These are phyloP conservation scores for Sphaerophoria taeniata DNA, from an alignment of 2,888 invertebrate genomes.

Conservation along the genomic window DNA sequence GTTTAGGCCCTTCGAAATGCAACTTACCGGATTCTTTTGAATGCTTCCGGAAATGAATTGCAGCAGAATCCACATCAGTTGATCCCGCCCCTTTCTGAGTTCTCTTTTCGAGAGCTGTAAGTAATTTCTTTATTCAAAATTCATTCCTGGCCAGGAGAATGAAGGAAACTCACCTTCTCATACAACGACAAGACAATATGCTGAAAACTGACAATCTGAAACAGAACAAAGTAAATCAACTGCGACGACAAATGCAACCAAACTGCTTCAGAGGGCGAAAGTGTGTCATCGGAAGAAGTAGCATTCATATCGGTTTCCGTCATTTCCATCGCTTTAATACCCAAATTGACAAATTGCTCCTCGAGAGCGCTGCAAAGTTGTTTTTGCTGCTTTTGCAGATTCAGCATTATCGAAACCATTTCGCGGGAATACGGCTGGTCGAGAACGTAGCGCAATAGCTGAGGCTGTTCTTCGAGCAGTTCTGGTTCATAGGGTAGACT, in stretches of 20 bases:
- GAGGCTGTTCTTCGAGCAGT: slow-evolving; percentile 93
- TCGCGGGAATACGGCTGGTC: slow-evolving; percentile 98
- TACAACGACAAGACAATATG: slow-evolving; percentile 95
- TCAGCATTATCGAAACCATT: slow-evolving; percentile 97
- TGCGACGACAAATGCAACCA: slow-evolving; percentile 98
- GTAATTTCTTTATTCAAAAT: neutral
- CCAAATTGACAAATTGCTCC: slow-evolving; percentile 95
- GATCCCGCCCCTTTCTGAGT: slow-evolving; percentile 95
- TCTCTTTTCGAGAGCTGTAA: slow-evolving; percentile 88
- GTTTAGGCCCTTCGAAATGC: slow-evolving; percentile 24
- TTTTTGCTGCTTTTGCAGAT: slow-evolving; percentile 95
- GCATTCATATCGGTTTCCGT: slow-evolving; percentile 88
- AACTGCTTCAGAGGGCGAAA: slow-evolving; percentile 86
- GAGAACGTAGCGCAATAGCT: slow-evolving; percentile 93
- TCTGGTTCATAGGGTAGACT: slow-evolving; percentile 95
- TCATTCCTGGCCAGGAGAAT: neutral
- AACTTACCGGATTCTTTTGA: slow-evolving; percentile 92
- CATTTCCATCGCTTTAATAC: slow-evolving; percentile 95
- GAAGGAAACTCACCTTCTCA: slow-evolving; percentile 86
- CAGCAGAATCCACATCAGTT: slow-evolving; percentile 99
- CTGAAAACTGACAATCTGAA: slow-evolving; percentile 96
- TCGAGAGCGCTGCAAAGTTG: slow-evolving; percentile 94
- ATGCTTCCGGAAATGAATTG: slow-evolving; percentile 99
- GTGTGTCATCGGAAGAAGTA: slow-evolving; percentile 83
- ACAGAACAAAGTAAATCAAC: slow-evolving; percentile 96